These are phyloP conservation scores for Pachliopta kotzebuea DNA, from an alignment of 2,888 invertebrate genomes.

Conservation along the genomic window DNA sequence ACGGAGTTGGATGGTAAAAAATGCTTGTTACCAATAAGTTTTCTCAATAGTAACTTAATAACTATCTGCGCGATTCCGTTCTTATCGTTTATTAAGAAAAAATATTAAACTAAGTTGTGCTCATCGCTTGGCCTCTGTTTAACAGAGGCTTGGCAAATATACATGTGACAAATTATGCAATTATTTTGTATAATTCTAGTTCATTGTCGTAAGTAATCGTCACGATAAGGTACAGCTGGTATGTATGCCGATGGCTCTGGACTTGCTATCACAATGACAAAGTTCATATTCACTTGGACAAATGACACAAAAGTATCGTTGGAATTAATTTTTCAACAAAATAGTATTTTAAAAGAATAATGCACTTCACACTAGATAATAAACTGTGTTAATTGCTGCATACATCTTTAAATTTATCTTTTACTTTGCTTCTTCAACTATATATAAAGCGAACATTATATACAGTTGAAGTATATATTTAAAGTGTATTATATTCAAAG, in stretches of 20 bases:
- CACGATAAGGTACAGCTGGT: neutral
- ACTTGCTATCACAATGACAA: neutral
- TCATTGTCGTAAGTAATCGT: neutral
- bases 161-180: constrained; percentile 24
- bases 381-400: too few species aligned
- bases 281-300: neutral
- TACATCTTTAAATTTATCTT: too few species aligned
- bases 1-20: too few species aligned
- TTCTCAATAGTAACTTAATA: neutral
- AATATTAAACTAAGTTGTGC: constrained; percentile 49
- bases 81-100: constrained; percentile 4
- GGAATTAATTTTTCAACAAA: too few species aligned
- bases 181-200: constrained; percentile 17
- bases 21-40: neutral
- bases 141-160: constrained; percentile 18
- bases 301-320: neutral
- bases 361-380: too few species aligned
- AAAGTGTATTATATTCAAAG: too few species aligned
- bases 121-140: constrained; percentile 30
- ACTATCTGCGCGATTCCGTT: constrained; percentile 9
- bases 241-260: neutral
- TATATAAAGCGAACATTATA: too few species aligned
- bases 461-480: too few species aligned
- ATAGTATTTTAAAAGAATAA: too few species aligned
- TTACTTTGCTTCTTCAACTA: too few species aligned